Conservation (phyloP, 1,140 invertebrate species). For the Lordiphosa stackelbergi region DNA sequence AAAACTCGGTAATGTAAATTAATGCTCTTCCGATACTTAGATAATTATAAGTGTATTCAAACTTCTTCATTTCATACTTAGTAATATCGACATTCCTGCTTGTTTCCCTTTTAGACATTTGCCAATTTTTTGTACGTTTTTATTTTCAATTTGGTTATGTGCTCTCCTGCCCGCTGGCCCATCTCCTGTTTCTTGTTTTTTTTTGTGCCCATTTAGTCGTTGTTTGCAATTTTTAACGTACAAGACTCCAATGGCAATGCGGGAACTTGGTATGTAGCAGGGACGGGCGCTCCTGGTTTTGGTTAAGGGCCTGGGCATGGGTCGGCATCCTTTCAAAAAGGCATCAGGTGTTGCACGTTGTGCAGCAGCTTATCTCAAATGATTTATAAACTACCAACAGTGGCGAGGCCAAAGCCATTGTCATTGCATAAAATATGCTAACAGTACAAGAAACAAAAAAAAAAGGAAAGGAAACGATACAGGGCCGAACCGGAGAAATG, state of each 20-base stretch:
- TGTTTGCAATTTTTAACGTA: slow-evolving; percentile 69
- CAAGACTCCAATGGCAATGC: slow-evolving; percentile 36
- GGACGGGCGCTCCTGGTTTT: slow-evolving; percentile 7
- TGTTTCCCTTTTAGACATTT: slow-evolving; percentile 29
- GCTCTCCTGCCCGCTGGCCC: slow-evolving; percentile 19
- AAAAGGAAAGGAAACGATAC: slow-evolving; percentile 1
- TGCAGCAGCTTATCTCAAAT: slow-evolving; percentile 76
- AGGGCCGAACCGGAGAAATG: slow-evolving; percentile 19
- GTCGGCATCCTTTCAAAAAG: slow-evolving; percentile 69
- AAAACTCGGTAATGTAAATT: too few relatives aligned
- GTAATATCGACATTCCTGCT: slow-evolving; percentile 6
- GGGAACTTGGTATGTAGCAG: not conserved
- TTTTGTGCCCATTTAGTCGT: slow-evolving; percentile 68
- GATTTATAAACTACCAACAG: slow-evolving; percentile 77
- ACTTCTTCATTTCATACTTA: not conserved
- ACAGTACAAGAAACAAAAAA: slow-evolving; percentile 45
- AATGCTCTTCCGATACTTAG: too few relatives aligned
- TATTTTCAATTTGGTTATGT: slow-evolving; percentile 67
- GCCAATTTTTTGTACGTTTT: slow-evolving; percentile 45
- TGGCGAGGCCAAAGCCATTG: slow-evolving; percentile 76
- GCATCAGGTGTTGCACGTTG: slow-evolving; percentile 77
- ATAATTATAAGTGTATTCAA: not conserved
- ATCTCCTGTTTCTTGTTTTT: slow-evolving; percentile 27
- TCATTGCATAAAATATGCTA: slow-evolving; percentile 77
- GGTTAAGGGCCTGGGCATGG: slow-evolving; percentile 18